Percentiles rank a stretch among this genome's conserved stretches.
phyloP scores from a whole-genome alignment of 2,797 vertebrate genomes.

The Urocyon cinereoargenteus region DNA sequence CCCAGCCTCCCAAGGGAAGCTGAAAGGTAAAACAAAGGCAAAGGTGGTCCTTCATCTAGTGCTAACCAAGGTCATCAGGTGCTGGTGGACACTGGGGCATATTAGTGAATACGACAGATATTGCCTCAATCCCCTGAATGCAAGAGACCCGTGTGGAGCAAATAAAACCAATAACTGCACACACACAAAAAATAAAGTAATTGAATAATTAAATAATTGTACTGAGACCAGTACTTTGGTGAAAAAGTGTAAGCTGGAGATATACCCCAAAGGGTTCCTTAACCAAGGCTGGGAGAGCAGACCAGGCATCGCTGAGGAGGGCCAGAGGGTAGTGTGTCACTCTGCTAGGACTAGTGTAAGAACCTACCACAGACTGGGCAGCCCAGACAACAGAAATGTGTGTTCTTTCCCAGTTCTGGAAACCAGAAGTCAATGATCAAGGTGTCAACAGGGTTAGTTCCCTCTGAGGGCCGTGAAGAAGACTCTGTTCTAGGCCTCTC shows the following conservation, averaged over 20 bases:
- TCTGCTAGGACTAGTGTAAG: background rate
- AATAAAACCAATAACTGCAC: background rate
- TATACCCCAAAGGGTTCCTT: background rate
- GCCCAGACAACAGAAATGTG: background rate
- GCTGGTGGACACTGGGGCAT: background rate
- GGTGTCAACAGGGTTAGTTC: background rate
- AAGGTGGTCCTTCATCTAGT: background rate
- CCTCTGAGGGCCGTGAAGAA: background rate
- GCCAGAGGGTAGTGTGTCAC: rapidly evolving
- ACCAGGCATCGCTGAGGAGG: background rate
- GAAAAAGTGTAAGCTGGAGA: background rate
- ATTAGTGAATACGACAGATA: background rate
- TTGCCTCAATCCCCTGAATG: too few species aligned
- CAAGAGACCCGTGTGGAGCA: background rate
- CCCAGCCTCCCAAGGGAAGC: background rate
- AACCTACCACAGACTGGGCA: background rate
- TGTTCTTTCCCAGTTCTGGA: background rate
- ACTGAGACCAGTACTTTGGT: background rate
- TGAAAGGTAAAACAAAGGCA: background rate
- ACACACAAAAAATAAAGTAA: background rate
- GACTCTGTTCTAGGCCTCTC: background rate
- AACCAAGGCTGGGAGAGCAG: background rate
- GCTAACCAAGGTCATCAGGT: background rate
- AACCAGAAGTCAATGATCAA: background rate
- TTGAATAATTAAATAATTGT: background rate